Evolutionary conservation across 2,797 vertebrate genomes (phyloP).

Genomic region (Botia almorhae): DNA sequence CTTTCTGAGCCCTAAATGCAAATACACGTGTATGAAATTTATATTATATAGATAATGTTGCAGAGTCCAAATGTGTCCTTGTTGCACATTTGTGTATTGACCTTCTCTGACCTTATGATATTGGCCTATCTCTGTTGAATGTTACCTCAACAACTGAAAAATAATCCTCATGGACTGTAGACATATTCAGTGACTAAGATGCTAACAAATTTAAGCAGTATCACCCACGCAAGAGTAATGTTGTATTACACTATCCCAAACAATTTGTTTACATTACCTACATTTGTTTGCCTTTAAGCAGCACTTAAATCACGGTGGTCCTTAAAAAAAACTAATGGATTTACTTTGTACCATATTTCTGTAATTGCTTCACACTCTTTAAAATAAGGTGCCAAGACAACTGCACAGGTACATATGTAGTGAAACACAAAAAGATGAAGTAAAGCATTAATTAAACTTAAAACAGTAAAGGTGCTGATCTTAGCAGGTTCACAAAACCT

Average conservation of each 20-base stretch:
- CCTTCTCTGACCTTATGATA: background rate
- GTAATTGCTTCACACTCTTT: too few species aligned
- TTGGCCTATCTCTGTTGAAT: background rate
- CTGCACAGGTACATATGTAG: background rate
- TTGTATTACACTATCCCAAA: background rate
- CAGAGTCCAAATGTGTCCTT: background rate
- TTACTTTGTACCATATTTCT: too few species aligned
- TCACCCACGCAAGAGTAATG: background rate
- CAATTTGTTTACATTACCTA: too few species aligned
- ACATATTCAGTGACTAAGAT: background rate
- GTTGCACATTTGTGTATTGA: background rate
- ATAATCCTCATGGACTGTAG: background rate
- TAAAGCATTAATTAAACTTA: conserved; percentile 21
- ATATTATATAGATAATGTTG: conserved; percentile 21
- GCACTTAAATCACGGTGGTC: conserved; percentile 11
- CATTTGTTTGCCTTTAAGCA: background rate
- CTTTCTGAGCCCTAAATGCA: conserved; percentile 51
- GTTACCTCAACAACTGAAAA: background rate
- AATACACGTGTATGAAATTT: conserved; percentile 32
- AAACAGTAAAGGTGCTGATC: background rate
- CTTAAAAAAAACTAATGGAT: too few species aligned
- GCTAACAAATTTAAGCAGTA: background rate
- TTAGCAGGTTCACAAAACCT: background rate
- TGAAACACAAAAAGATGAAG: background rate
- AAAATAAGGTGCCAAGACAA: background rate